Conservation (phyloP, 1,140 invertebrate species). For the Neelides sp. region DNA sequence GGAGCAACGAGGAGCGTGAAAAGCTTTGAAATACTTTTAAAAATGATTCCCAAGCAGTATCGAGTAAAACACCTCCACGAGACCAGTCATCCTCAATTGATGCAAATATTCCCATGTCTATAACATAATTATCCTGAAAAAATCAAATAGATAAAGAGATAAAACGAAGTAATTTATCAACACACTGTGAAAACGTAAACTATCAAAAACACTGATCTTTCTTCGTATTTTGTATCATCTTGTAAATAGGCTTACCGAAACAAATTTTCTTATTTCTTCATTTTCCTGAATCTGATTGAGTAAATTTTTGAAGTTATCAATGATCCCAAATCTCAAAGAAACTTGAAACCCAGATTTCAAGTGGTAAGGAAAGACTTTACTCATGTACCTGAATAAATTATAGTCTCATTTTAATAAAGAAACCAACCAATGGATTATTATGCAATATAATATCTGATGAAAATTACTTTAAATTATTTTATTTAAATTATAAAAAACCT, state of each 20-base stretch:
- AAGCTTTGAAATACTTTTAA: constrained; percentile 15
- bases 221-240: constrained; percentile 2
- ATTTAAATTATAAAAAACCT: constrained; percentile 34
- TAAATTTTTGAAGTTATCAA: too few relatives aligned
- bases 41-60: constrained; percentile 1
- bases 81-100: background rate
- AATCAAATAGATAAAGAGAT: too few relatives aligned
- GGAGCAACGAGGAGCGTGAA: constrained; percentile 6
- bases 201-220: background rate
- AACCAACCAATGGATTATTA: constrained; percentile 6
- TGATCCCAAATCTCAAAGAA: too few relatives aligned
- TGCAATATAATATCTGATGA: constrained; percentile 8
- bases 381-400: background rate
- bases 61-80: background rate
- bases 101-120: constrained; percentile 8
- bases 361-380: background rate
- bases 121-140: background rate
- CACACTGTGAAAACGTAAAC: background rate
- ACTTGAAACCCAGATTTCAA: too few relatives aligned
- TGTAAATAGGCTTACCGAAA: too few relatives aligned
- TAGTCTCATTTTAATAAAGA: constrained; percentile 7
- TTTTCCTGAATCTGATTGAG: too few relatives aligned
- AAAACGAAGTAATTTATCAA: too few relatives aligned
- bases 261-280: too few relatives aligned
- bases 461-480: constrained; percentile 8